Base-by-base conservation (phyloP, 2,888 invertebrate species). In the Drosophila demipolita region DNA sequence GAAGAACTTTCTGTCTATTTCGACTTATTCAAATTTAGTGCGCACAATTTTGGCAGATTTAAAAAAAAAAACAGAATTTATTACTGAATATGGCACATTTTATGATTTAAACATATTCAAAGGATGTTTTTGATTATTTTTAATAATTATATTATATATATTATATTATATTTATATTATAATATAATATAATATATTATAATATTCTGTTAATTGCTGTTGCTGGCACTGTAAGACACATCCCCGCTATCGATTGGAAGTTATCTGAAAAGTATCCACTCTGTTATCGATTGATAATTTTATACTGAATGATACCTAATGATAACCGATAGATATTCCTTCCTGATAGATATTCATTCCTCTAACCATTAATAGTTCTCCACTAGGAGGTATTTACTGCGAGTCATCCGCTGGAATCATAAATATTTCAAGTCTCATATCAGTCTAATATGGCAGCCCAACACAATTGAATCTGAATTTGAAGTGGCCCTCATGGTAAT, bases 1-100 rank as follows among this genome's bases (percentile, higher is more conserved):
- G 17, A 9, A 1, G 9, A 42, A 6, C 1, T n/a, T n/a, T n/a
- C 5, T 0, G 5, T 2, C 1, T 5, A n/a, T 1, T 2, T n/a
- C 5, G n/a, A n/a, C 5, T 42, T 5, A 6, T 11, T 17, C 7
- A 38, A 38, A 38, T 38, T 3, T 17, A 17, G 3, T 17, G 17
- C 17, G 9, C 26, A 26, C 26, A 26, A 26, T 26, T 26, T 26
- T 26, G 29, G 29, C 29, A 5, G 29, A 29, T 29, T 29, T 29
- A 29, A 29, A 29, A 29, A 29, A 29, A 29, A 29, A 29, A 6
- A 29, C 29, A 29, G 29, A 29, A 29, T 29, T 12, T 35, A 35
- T 35, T 35, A 5, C 35, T 12, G 38, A 38, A 38, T 38, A 38
- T 38, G 17, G 3, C 17, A 17, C 8, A 17, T 38, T 38, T 17